phyloP scores from a whole-genome alignment of 1,140 invertebrate species.

The Atta cephalotes region DNA sequence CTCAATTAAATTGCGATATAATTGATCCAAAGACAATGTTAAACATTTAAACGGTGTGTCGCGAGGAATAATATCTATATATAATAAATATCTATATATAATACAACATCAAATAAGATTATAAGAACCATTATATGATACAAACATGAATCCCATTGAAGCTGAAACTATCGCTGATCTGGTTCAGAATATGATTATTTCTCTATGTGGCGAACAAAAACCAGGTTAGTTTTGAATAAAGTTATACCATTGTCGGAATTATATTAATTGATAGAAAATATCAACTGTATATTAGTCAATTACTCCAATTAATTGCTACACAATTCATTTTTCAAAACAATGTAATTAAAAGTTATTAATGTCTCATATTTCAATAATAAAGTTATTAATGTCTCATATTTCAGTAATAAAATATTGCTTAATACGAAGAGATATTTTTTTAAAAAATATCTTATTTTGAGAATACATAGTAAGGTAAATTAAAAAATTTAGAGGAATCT shows the following conservation, averaged over 20 bases:
- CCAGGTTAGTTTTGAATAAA: constrained; percentile 77
- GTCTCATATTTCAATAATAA: neutral
- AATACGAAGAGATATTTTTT: neutral
- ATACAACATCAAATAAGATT: neutral
- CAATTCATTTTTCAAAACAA: constrained; percentile 57
- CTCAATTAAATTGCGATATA: neutral
- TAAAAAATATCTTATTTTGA: neutral
- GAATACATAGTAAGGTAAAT: neutral
- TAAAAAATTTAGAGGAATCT: neutral
- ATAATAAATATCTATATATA: neutral
- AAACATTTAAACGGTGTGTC: neutral
- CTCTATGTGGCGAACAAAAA: constrained; percentile 83
- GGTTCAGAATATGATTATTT: constrained; percentile 83
- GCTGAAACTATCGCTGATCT: constrained; percentile 83
- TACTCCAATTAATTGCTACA: neutral
- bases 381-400: neutral
- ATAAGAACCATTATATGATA: neutral
- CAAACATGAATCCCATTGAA: constrained; percentile 78
- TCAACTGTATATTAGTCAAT: neutral
- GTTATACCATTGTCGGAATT: neutral
- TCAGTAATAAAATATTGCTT: neutral
- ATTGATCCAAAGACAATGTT: no score
- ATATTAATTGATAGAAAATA: neutral
- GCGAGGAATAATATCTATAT: neutral
- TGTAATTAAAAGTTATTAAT: constrained; percentile 31